Percentiles rank a stretch among this genome's conserved stretches.
Conservation (phyloP, 2,888 invertebrate species). For the Phania funesta region DNA sequence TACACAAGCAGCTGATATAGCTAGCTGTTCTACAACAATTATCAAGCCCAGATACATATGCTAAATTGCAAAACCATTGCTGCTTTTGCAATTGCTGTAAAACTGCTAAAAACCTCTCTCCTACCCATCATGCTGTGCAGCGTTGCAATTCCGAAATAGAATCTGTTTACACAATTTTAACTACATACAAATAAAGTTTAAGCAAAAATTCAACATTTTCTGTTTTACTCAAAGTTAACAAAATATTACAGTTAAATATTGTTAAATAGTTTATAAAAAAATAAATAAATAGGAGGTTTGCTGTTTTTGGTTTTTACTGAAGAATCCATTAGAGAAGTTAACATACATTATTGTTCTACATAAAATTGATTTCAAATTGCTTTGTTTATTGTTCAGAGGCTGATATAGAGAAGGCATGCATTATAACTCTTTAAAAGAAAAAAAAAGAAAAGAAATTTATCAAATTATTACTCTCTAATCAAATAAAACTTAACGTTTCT, state of each 20-base stretch:
- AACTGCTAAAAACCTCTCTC: too few relatives aligned
- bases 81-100: too few relatives aligned
- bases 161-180: not conserved
- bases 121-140: not conserved
- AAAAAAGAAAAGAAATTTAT: constrained; percentile 51
- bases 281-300: constrained; percentile 30
- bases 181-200: constrained; percentile 41
- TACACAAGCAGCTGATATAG: too few relatives aligned
- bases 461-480: constrained; percentile 43
- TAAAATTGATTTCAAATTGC: constrained; percentile 8
- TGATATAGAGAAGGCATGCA: constrained; percentile 47
- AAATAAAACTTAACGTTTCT: constrained; percentile 41
- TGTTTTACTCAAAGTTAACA: constrained; percentile 30
- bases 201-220: not conserved
- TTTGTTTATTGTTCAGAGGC: constrained; percentile 29
- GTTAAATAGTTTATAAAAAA: constrained; percentile 44
- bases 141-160: not conserved
- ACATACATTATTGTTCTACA: constrained; percentile 25
- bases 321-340: constrained; percentile 37
- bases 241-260: constrained; percentile 46
- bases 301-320: constrained; percentile 31
- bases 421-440: constrained; percentile 56
- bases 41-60: too few relatives aligned
- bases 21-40: too few relatives aligned
- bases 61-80: too few relatives aligned